Percentiles rank a stretch among this genome's conserved stretches.
Conservation (phyloP, 2,113 vertebrate species). For the Ictidomys tridecemlineatus region DNA sequence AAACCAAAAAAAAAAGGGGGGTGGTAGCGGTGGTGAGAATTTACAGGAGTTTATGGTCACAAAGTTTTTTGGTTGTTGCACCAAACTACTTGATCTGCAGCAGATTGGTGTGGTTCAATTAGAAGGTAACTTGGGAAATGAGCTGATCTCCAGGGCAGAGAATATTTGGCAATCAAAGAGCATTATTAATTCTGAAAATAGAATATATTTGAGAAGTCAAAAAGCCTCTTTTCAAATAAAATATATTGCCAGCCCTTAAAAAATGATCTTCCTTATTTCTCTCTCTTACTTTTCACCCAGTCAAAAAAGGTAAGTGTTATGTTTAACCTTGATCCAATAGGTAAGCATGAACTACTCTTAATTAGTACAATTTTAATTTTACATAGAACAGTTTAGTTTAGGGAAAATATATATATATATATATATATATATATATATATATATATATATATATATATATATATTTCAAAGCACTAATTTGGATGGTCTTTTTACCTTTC, state of each 20-base stretch:
- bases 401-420: neutral
- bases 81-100: neutral
- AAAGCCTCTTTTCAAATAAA: neutral
- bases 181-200: neutral
- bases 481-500: neutral
- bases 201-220: neutral
- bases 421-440: neutral
- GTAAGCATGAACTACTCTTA: neutral
- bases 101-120: neutral
- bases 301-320: neutral
- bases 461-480: neutral
- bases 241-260: neutral
- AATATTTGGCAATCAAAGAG: neutral
- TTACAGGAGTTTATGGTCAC: neutral
- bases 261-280: neutral
- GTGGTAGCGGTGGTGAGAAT: neutral
- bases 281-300: neutral
- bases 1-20: too few relatives aligned
- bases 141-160: neutral
- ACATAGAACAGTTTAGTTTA: neutral
- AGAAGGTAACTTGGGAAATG: neutral
- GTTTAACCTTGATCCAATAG: neutral
- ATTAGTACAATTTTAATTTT: neutral
- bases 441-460: too few relatives aligned
- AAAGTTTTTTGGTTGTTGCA: neutral